Evolutionary conservation across 2,888 invertebrate species (phyloP).

Genomic region (Andricus quercusramuli): DNA sequence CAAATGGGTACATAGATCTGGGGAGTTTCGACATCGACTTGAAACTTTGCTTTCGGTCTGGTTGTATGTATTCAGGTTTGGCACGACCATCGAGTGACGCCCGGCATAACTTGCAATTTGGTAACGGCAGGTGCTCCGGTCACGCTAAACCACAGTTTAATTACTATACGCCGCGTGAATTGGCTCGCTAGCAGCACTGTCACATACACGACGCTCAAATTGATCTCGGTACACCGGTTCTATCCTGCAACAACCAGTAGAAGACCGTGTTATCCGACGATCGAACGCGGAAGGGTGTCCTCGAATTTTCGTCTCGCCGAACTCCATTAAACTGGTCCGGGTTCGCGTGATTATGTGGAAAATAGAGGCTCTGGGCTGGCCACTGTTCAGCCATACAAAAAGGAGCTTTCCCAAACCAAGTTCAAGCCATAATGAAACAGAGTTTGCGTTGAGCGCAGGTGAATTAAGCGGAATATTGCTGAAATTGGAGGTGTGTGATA

Average conservation of each 20-base stretch:
- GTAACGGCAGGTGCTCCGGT: conserved; percentile 73
- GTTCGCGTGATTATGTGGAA: conserved; percentile 38
- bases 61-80: conserved; percentile 45
- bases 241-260: conserved; percentile 42
- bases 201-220: conserved; percentile 73
- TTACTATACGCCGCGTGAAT: conserved; percentile 73
- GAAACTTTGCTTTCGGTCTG: conserved; percentile 49
- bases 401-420: neutral
- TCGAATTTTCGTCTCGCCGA: conserved; percentile 40
- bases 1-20: neutral
- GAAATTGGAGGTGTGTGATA: neutral
- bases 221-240: conserved; percentile 65
- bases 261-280: conserved; percentile 31
- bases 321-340: conserved; percentile 60
- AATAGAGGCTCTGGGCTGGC: conserved; percentile 15
- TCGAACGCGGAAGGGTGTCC: conserved; percentile 44
- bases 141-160: conserved; percentile 75
- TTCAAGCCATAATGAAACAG: neutral
- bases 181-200: conserved; percentile 72
- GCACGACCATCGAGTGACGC: conserved; percentile 68
- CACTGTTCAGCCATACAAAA: conserved; percentile 20
- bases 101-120: conserved; percentile 74
- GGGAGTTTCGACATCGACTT: conserved; percentile 50
- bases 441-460: neutral
- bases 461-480: neutral